These are phyloP conservation scores for Chrysocyon brachyurus DNA, from an alignment of 2,797 vertebrate genomes.

Conservation along the genomic window DNA sequence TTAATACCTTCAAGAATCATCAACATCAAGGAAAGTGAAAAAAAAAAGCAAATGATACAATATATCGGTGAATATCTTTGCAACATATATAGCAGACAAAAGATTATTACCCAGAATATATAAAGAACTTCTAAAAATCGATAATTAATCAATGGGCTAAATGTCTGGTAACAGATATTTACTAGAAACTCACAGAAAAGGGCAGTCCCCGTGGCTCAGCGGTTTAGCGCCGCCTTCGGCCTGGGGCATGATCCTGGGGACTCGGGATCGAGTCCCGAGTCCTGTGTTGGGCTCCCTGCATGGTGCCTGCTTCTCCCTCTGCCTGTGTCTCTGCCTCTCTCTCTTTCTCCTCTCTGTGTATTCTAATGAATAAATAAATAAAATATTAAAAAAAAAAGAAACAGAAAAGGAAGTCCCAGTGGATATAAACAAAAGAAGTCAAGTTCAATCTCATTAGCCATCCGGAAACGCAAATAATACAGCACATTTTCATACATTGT, in stretches of 20 bases:
- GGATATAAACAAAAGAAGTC: neutral
- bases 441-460: neutral
- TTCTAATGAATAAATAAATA: too few relatives aligned
- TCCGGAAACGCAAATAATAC: neutral
- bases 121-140: neutral
- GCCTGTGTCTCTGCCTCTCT: too few relatives aligned
- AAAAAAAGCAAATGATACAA: neutral
- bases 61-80: neutral
- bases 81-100: neutral
- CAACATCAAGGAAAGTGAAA: neutral
- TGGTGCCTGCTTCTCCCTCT: too few relatives aligned
- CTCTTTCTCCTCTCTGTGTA: too few relatives aligned
- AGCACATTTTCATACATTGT: neutral
- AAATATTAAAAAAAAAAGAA: too few relatives aligned
- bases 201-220: neutral
- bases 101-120: neutral
- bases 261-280: too few relatives aligned
- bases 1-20: neutral
- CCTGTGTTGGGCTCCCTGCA: too few relatives aligned
- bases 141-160: neutral
- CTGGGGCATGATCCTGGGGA: too few relatives aligned
- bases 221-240: too few relatives aligned
- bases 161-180: neutral
- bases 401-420: neutral
- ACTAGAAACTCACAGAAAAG: neutral